Evolutionary conservation across 2,797 vertebrate genomes (phyloP).

Genomic region (Botia almorhae): DNA sequence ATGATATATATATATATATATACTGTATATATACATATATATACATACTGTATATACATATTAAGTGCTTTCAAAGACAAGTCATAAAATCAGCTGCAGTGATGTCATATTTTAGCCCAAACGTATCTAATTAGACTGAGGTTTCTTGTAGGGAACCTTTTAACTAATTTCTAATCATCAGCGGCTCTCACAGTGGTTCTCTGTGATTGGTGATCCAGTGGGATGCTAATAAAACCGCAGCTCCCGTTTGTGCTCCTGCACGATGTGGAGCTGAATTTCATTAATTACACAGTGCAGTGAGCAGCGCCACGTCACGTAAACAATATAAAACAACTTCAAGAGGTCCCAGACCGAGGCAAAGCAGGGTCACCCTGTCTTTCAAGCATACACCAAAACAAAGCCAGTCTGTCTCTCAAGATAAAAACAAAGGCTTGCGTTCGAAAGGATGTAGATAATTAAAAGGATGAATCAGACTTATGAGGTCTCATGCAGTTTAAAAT

Average conservation of each 20-base stretch:
- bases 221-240: conserved; percentile 43
- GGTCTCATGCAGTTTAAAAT: conserved; percentile 35
- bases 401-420: conserved; percentile 23
- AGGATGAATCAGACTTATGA: conserved; percentile 36
- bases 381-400: conserved; percentile 9
- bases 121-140: too few species aligned
- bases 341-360: conserved; percentile 15
- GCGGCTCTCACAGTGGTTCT: conserved; percentile 46
- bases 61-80: too few species aligned
- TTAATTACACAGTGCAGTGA: conserved; percentile 23
- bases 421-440: conserved; percentile 34
- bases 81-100: too few species aligned
- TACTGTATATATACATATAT: too few species aligned
- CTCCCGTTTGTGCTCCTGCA: not conserved
- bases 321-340: conserved; percentile 39
- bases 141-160: not conserved
- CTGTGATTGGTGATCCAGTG: conserved; percentile 17
- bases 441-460: conserved; percentile 26
- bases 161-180: not conserved
- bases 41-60: too few species aligned
- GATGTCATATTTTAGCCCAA: too few species aligned
- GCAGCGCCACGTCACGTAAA: conserved; percentile 9
- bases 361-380: conserved; percentile 18
- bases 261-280: conserved; percentile 31
- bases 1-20: too few species aligned